Conservation (phyloP, 2,113 vertebrate genomes). For the Rousettus leschenaultii region DNA sequence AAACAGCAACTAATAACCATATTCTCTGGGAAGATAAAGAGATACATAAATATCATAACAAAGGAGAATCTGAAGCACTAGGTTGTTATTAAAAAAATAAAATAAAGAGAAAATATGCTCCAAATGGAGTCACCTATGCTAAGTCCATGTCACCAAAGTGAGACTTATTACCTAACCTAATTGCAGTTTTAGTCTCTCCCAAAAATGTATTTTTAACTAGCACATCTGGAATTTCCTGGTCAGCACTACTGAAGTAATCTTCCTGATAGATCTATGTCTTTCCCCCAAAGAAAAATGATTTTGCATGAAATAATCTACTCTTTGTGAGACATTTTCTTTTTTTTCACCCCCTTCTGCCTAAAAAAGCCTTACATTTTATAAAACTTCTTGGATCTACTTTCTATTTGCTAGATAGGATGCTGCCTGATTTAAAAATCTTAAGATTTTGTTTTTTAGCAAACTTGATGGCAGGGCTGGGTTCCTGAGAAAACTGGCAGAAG, state of each 20-base stretch:
- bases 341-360: background rate
- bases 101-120: background rate
- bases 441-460: background rate
- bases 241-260: background rate
- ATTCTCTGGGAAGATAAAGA: conserved; percentile 5
- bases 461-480: background rate
- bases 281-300: background rate
- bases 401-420: background rate
- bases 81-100: background rate
- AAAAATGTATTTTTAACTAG: background rate
- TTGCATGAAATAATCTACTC: background rate
- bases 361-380: background rate
- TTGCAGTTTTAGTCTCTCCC: background rate
- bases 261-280: background rate
- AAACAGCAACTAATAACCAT: background rate
- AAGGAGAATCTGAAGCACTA: background rate
- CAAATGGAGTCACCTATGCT: background rate
- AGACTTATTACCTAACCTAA: background rate
- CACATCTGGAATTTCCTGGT: background rate
- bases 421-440: background rate
- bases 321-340: background rate
- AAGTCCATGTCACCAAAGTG: background rate
- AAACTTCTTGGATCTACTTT: background rate
- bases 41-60: background rate
- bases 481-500: background rate